These are phyloP conservation scores for Zaprionus gabonicus DNA, from an alignment of 1,140 invertebrate species.

Conservation along the genomic window DNA sequence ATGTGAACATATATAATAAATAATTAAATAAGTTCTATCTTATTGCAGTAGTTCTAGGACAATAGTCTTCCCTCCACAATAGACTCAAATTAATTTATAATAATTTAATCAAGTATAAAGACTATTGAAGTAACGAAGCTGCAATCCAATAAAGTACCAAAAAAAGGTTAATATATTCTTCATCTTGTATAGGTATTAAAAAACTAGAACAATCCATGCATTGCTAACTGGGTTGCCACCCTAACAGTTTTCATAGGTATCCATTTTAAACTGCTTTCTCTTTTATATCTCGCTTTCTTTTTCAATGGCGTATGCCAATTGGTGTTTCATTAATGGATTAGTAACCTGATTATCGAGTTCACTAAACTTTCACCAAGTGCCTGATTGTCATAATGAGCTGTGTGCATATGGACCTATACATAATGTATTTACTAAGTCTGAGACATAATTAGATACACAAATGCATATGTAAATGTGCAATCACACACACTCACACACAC, in stretches of 20 bases:
- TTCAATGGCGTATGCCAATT: conserved; percentile 2
- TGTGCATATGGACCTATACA: conserved; percentile 25
- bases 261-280: background rate
- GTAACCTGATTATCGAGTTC: conserved; percentile 62
- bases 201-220: background rate
- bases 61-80: no score
- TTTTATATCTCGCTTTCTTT: background rate
- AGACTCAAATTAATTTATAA: no score
- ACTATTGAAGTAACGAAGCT: no score
- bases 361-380: conserved; percentile 54
- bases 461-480: conserved; percentile 12
- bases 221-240: background rate
- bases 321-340: conserved; percentile 38
- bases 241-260: background rate
- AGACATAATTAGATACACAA: conserved; percentile 14
- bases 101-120: no score
- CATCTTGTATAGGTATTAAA: background rate
- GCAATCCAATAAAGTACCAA: background rate
- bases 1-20: no score
- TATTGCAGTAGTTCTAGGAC: no score
- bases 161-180: background rate
- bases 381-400: conserved; percentile 41
- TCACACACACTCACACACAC: conserved; percentile 5
- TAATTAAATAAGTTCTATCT: no score
- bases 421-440: conserved; percentile 23